phyloP scores from a whole-genome alignment of 2,888 invertebrate genomes.

The Lithophane leautieri region DNA sequence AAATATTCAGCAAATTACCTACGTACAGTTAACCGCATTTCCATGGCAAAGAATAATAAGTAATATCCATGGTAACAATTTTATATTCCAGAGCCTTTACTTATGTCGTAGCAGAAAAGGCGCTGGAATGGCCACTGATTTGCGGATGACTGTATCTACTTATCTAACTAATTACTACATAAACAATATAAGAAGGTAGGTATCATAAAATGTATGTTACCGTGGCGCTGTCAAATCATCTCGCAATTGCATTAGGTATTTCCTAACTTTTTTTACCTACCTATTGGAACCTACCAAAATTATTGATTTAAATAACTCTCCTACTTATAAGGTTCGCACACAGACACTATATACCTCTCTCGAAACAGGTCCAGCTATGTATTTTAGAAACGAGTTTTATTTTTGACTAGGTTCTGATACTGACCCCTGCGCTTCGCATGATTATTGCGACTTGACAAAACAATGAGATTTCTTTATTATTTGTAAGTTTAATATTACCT shows the following conservation, averaged over 20 bases:
- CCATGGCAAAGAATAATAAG: conserved; percentile 4
- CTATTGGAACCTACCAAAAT: background rate
- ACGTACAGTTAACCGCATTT: conserved; percentile 1
- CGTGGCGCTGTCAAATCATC: conserved; percentile 1
- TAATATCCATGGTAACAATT: background rate
- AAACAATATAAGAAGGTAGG: background rate
- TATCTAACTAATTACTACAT: background rate
- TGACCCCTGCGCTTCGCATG: background rate
- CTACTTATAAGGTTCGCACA: background rate
- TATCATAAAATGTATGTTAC: background rate
- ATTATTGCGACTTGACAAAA: background rate
- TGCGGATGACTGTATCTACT: conserved; percentile 2
- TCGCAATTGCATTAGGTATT: conserved; percentile 25
- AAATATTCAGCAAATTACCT: background rate
- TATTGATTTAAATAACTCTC: background rate
- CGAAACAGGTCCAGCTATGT: too few relatives aligned
- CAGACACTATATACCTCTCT: too few relatives aligned
- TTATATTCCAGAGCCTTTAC: background rate
- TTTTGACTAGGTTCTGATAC: background rate
- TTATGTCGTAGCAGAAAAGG: background rate
- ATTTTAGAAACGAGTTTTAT: background rate
- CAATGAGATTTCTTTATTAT: background rate
- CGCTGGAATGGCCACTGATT: background rate
- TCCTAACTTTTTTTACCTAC: conserved; percentile 1
- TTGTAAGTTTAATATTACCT: background rate